These are phyloP conservation scores for Thymelicus sylvestris DNA, from an alignment of 2,888 invertebrate genomes.

Conservation along the genomic window DNA sequence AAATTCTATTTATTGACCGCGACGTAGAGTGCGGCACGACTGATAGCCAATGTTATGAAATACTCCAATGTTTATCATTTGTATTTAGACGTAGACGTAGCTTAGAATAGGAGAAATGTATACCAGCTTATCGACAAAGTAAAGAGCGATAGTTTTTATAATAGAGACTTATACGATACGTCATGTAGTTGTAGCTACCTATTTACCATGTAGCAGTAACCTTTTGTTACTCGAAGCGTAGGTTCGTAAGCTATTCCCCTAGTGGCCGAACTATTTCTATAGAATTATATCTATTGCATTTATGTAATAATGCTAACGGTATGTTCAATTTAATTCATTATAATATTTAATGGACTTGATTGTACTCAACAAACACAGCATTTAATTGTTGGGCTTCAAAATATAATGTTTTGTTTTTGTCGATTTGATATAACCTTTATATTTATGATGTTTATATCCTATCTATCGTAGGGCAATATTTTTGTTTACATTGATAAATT, in stretches of 20 bases:
- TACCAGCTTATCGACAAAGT: conserved; percentile 71
- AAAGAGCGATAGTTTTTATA: conserved; percentile 77
- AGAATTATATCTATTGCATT: conserved; percentile 15
- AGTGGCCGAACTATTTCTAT: conserved; percentile 30
- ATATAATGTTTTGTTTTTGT: conserved; percentile 14
- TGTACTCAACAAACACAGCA: neutral
- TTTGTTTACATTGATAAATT: conserved; percentile 44
- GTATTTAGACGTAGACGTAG: conserved; percentile 72
- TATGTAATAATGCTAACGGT: conserved; percentile 3
- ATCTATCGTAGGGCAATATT: conserved; percentile 38
- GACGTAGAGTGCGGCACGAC: conserved; percentile 76
- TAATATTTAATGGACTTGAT: neutral
- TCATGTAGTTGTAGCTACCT: conserved; percentile 43
- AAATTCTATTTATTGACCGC: conserved; percentile 82
- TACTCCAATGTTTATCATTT: conserved; percentile 79
- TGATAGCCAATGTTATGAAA: conserved; percentile 77
- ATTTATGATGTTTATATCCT: conserved; percentile 29
- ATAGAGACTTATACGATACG: conserved; percentile 68
- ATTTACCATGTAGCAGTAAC: conserved; percentile 20
- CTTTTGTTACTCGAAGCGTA: conserved; percentile 31
- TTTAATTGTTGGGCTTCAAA: conserved; percentile 1
- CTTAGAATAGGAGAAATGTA: conserved; percentile 59
- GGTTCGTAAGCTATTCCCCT: conserved; percentile 18
- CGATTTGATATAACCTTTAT: conserved; percentile 26
- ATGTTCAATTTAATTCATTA: conserved; percentile 1